Evolutionary conservation across 2,797 vertebrate species (phyloP).

Genomic region (Gambelia wislizenii): DNA sequence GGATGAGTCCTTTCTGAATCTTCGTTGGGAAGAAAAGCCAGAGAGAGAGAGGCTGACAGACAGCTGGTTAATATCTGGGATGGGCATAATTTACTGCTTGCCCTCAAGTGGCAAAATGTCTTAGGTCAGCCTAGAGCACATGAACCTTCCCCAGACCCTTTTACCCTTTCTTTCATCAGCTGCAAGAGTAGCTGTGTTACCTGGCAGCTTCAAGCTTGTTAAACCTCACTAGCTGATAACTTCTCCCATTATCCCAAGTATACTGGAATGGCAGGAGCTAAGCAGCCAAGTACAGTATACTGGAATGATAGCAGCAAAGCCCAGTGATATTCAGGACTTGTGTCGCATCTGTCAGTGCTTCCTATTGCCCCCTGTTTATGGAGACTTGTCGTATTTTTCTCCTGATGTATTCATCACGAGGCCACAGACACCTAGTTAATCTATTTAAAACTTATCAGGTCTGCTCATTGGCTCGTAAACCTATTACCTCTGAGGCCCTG

Average conservation of each 20-base stretch:
- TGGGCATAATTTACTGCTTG: not conserved
- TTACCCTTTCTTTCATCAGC: constrained; percentile 22
- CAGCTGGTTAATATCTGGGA: not conserved
- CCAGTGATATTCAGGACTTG: constrained; percentile 68
- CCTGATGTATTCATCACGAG: constrained; percentile 79
- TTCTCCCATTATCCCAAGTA: constrained; percentile 44
- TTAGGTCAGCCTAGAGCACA: not conserved
- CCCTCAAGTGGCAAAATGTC: not conserved
- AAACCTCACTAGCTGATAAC: constrained; percentile 22
- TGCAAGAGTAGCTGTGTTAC: constrained; percentile 7
- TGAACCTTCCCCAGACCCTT: not conserved
- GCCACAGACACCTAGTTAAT: constrained; percentile 85
- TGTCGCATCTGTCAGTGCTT: constrained; percentile 75
- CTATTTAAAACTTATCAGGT: constrained; percentile 85
- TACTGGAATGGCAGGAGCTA: constrained; percentile 67
- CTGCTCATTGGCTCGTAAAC: constrained; percentile 86
- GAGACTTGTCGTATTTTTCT: constrained; percentile 27
- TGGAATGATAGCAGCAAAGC: constrained; percentile 72
- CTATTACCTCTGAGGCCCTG: constrained; percentile 81
- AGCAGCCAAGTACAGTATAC: constrained; percentile 52
- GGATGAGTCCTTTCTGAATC: no score
- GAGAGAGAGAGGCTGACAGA: no score
- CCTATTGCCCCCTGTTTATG: constrained; percentile 75
- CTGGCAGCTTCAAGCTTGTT: constrained; percentile 55
- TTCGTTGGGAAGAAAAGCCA: no score